Percentiles rank a stretch among this genome's conserved stretches.
Conservation (phyloP, 2,797 vertebrate species). For the Phalanger gymnotis region DNA sequence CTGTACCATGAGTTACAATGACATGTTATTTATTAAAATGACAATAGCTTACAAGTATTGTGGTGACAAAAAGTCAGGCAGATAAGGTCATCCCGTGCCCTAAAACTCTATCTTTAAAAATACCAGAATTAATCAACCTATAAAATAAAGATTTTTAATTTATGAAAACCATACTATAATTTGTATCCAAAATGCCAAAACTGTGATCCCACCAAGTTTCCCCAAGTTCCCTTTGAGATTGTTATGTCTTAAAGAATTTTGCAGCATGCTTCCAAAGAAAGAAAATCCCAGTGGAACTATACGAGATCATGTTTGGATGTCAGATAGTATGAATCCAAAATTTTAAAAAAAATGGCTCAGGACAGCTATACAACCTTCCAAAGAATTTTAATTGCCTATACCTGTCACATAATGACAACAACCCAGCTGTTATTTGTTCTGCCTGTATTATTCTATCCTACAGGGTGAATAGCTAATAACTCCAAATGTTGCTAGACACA, state of each 20-base stretch:
- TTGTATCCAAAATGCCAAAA: conserved; percentile 4
- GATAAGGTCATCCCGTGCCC: neutral
- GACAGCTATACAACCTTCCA: neutral
- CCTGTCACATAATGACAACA: conserved; percentile 26
- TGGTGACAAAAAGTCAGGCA: neutral
- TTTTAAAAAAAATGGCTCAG: neutral
- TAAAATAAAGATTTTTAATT: neutral
- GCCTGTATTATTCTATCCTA: conserved; percentile 9
- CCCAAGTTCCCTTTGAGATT: conserved; percentile 34
- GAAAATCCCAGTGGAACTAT: neutral
- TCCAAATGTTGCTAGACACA: conserved; percentile 13
- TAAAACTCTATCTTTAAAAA: neutral
- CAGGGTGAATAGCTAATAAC: neutral
- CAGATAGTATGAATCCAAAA: neutral
- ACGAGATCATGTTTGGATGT: conserved; percentile 6
- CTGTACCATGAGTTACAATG: neutral
- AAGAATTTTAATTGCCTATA: conserved; percentile 8
- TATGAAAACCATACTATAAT: neutral
- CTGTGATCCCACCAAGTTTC: conserved; percentile 15
- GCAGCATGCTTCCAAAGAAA: conserved; percentile 20
- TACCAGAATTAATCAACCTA: neutral
- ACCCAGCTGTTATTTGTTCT: neutral
- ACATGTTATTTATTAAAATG: neutral
- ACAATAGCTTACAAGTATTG: neutral
- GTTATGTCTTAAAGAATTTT: conserved; percentile 8